These are phyloP conservation scores for Rhopilema esculentum DNA, from an alignment of 30 jellyfish, hydroid and myxozoan species.

Conservation along the genomic window DNA sequence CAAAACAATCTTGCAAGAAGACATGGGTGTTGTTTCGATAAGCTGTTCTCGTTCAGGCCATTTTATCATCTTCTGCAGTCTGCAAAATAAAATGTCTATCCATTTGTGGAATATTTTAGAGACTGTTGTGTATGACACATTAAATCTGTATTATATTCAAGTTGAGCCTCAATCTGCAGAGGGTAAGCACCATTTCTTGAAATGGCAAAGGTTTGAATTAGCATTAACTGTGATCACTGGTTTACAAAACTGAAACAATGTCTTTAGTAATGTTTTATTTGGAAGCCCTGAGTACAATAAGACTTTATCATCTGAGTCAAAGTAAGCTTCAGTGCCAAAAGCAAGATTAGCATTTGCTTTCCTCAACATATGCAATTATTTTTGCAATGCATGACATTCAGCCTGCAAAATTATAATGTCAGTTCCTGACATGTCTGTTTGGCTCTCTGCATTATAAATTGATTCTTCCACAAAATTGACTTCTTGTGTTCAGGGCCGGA, in stretches of 20 bases:
- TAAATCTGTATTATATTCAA: conserved; percentile 33
- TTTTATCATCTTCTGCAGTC: conserved; percentile 30
- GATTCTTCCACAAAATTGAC: not conserved
- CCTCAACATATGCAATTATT: not conserved
- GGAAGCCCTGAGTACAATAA: conserved; percentile 29
- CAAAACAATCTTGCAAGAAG: conserved; percentile 45
- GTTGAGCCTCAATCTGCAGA: conserved; percentile 42
- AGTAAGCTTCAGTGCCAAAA: conserved; percentile 45
- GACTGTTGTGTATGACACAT: conserved; percentile 31
- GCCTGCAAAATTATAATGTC: not conserved
- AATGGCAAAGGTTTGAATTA: conserved; percentile 15
- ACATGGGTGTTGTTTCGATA: conserved; percentile 38
- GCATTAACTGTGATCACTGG: conserved; percentile 18
- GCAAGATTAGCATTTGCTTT: conserved; percentile 1
- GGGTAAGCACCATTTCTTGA: conserved; percentile 23
- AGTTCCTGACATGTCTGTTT: conserved; percentile 5
- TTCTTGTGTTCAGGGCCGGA: too few relatives aligned
- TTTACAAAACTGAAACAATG: conserved; percentile 12
- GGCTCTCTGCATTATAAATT: not conserved
- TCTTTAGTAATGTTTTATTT: conserved; percentile 17
- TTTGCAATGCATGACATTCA: not conserved
- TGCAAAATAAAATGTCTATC: conserved; percentile 36
- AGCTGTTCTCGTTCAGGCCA: conserved; percentile 64
- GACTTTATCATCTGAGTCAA: conserved; percentile 40
- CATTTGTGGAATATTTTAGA: conserved; percentile 34